phyloP scores from a whole-genome alignment of 2,113 vertebrate genomes.

The Penelope pileata region DNA sequence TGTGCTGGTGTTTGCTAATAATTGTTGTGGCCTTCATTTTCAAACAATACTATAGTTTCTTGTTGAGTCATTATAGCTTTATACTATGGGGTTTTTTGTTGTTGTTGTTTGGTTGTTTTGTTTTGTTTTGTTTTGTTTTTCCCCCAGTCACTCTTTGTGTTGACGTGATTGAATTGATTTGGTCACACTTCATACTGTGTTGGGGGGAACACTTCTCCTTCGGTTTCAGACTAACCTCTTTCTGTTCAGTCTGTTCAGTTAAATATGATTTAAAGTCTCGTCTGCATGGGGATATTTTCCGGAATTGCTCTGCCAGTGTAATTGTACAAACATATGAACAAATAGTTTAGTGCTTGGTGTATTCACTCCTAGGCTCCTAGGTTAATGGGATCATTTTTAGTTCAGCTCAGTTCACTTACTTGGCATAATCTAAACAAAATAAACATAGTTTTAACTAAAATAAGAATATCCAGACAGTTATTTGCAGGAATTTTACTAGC shows the following conservation, averaged over 20 bases:
- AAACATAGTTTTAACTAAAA: background rate
- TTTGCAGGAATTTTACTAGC: background rate
- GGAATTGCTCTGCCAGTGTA: background rate
- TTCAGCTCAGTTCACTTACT: background rate
- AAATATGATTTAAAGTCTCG: background rate
- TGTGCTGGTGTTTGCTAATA: background rate
- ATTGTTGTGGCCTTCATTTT: background rate
- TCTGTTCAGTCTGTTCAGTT: background rate
- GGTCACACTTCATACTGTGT: background rate
- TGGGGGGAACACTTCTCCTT: background rate
- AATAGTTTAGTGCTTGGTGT: background rate
- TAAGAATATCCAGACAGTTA: background rate
- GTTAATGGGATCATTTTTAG: background rate
- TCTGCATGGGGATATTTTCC: background rate
- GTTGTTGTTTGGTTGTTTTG: background rate
- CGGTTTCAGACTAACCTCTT: background rate
- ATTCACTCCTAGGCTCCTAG: background rate
- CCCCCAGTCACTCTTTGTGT: background rate
- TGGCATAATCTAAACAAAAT: background rate
- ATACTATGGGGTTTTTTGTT: background rate
- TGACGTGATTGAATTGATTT: background rate
- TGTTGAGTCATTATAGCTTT: background rate
- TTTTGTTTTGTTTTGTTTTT: background rate
- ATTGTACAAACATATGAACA: background rate
- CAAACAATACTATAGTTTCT: background rate